Evolutionary conservation across 2,888 invertebrate genomes (phyloP).

Genomic region (Barypeithes pellucidus): DNA sequence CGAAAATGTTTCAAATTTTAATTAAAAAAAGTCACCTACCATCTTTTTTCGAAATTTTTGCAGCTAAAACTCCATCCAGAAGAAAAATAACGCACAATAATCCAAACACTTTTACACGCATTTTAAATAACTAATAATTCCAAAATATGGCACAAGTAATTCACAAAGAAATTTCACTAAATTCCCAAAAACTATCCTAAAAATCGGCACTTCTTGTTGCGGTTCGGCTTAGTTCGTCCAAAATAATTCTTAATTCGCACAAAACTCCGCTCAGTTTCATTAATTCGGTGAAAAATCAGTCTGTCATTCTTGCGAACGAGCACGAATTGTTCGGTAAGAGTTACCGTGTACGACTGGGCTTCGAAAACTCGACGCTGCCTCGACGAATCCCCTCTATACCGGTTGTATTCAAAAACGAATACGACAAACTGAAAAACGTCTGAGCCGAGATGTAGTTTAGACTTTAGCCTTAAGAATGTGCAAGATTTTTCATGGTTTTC

Average conservation of each 20-base stretch:
- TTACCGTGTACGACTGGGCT: slow-evolving; percentile 20
- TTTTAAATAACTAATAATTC: slow-evolving; percentile 22
- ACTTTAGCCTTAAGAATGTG: slow-evolving; percentile 33
- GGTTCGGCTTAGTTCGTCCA: neutral
- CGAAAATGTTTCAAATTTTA: too few relatives aligned
- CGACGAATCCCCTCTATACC: slow-evolving; percentile 32
- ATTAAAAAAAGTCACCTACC: too few relatives aligned
- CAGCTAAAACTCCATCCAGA: slow-evolving; percentile 23
- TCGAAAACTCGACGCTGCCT: neutral
- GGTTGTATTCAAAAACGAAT: slow-evolving; percentile 35
- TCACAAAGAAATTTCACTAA: slow-evolving; percentile 26
- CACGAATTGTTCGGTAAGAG: slow-evolving; percentile 5
- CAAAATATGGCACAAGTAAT: slow-evolving; percentile 34
- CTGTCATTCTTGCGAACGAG: neutral
- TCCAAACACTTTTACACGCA: slow-evolving; percentile 26
- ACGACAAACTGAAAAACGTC: slow-evolving; percentile 24
- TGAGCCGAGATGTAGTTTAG: slow-evolving; percentile 23
- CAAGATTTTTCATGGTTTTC: slow-evolving; percentile 30
- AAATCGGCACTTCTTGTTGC: neutral
- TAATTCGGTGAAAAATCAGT: slow-evolving; percentile 22
- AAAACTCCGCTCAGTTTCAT: neutral
- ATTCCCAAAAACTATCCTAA: slow-evolving; percentile 23
- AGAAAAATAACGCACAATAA: slow-evolving; percentile 23
- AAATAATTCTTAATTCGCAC: slow-evolving; percentile 7
- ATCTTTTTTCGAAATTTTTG: slow-evolving; percentile 12